Base-by-base conservation (phyloP, 2,888 invertebrate species). In the Calameuta idolon region DNA sequence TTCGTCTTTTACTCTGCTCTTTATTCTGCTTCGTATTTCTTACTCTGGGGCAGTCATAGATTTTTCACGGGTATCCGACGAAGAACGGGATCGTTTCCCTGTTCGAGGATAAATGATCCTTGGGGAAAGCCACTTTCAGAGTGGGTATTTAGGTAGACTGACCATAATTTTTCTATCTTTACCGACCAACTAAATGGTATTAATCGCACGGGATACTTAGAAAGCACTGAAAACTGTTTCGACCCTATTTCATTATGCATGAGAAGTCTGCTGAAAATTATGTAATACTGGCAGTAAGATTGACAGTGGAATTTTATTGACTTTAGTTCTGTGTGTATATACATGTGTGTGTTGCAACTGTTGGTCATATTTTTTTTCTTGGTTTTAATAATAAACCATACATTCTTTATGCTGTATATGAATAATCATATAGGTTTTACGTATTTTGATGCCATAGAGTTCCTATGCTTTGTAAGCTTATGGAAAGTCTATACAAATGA, bases 131-230 rank as follows among this genome's bases (percentile, higher is more conserved):
- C 35, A 23, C 37, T 40, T 77, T 77, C 69, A 30, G 23, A 35
- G 4, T 73, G n/a, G 71, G 35, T 74, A 73, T 76, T 73, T 73
- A 69, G 12, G 33, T 55, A 55, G 55, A 55, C 55, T 35, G 78
- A 55, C 76, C 75, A 78, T 69, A 76, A 35, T 78, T 78, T 68
- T 35, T 68, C 76, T 15, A 75, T 69, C 34, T 40, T 71, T 73
- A 12, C 34, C 69, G 74, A 78, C 12, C 78, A 73, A 35, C 37
- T 69, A 37, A 74, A 79, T 71, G 73, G 55, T 9, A 55, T 23
- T 23, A 55, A 55, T 9, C 23, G 23, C 9, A 55, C 55, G 55
- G 55, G 23, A 1, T 23, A 55, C 23, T 55, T 55, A 9, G 55
- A 23, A 5, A 4, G 0, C 2, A 2, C 9, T 23, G 2, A 23